Evolutionary conservation across 2,888 invertebrate species (phyloP).

Genomic region (Calameuta pallipes): DNA sequence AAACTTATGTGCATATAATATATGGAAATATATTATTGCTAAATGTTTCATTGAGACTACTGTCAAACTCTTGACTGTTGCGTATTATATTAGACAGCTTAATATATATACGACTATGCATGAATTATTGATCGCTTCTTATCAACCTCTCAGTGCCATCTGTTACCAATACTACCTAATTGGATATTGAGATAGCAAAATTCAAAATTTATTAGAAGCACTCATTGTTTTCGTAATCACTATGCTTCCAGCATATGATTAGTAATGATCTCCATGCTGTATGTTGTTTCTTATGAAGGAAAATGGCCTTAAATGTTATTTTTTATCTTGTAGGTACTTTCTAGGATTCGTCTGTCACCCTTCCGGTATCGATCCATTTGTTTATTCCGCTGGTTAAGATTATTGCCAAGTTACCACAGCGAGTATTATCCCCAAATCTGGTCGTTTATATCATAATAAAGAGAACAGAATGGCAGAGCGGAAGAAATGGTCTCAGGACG

Average conservation of each 20-base stretch:
- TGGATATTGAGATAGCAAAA: not conserved
- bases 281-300: not conserved
- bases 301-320: not conserved
- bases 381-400: not conserved
- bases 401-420: not conserved
- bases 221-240: not conserved
- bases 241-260: not conserved
- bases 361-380: not conserved
- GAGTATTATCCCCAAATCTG: not conserved
- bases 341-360: not conserved
- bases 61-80: not conserved
- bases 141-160: not conserved
- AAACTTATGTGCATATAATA: not conserved
- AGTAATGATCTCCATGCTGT: not conserved
- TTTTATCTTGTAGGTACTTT: not conserved
- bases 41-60: not conserved
- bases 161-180: not conserved
- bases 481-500: conserved; percentile 44
- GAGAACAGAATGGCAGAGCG: not conserved
- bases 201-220: not conserved
- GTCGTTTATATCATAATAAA: not conserved
- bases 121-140: not conserved
- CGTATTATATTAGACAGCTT: not conserved
- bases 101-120: not conserved
- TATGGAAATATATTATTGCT: not conserved